These are phyloP conservation scores for Lasioglossum pauxillum DNA, from an alignment of 2,888 invertebrate species.

Conservation along the genomic window DNA sequence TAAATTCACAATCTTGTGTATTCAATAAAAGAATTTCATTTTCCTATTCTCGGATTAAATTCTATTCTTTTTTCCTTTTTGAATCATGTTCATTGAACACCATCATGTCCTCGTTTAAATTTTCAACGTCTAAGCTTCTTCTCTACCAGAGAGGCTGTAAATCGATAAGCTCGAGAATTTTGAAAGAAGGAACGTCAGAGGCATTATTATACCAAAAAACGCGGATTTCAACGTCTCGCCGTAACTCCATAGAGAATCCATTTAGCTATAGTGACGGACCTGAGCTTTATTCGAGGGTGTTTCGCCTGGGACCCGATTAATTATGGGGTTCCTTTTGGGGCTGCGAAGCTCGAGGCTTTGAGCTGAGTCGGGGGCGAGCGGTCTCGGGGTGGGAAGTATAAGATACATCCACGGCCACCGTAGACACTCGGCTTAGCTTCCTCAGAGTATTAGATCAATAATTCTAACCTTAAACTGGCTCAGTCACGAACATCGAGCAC, in stretches of 20 bases:
- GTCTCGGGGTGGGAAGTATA: constrained; percentile 77
- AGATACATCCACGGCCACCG: constrained; percentile 79
- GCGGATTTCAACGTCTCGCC: constrained; percentile 16
- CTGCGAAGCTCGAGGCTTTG: constrained; percentile 77
- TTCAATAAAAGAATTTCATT: neutral
- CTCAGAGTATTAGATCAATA: constrained; percentile 84
- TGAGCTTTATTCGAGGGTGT: constrained; percentile 72
- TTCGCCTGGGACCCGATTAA: constrained; percentile 82
- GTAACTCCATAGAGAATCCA: constrained; percentile 64
- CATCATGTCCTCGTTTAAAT: neutral
- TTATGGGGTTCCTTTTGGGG: constrained; percentile 81
- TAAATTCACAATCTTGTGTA: neutral
- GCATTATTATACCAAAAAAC: neutral
- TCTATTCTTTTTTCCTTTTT: neutral
- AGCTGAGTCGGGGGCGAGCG: constrained; percentile 74
- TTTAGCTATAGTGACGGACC: constrained; percentile 69
- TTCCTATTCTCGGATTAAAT: neutral
- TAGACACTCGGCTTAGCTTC: constrained; percentile 81
- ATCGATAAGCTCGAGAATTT: neutral
- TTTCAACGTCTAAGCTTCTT: neutral
- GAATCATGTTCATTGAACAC: neutral
- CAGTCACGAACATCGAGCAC: constrained; percentile 69
- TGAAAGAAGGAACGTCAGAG: neutral
- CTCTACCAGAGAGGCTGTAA: no score
- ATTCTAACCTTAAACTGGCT: constrained; percentile 77